Evolutionary conservation across 2,113 vertebrate genomes (phyloP).

Genomic region (Cichladusa arquata): DNA sequence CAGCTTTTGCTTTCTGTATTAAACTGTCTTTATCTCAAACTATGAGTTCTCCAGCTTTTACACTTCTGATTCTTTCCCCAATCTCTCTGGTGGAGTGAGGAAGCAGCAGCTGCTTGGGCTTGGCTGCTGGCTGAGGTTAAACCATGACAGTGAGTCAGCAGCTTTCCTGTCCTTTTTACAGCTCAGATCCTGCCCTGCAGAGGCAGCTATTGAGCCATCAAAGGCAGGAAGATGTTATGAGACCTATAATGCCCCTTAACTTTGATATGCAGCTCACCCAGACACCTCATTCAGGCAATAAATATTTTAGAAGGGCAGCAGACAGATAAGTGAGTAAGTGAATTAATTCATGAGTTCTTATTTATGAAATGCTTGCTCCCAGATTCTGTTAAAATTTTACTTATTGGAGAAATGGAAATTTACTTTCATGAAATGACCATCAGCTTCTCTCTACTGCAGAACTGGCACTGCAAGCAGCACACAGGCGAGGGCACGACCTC

Average conservation of each 20-base stretch:
- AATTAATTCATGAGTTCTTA: conserved; percentile 1
- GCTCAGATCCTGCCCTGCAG: background rate
- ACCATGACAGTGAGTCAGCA: background rate
- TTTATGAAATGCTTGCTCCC: background rate
- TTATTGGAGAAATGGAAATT: background rate
- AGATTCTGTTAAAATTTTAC: background rate
- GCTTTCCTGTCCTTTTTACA: background rate
- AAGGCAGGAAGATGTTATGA: background rate
- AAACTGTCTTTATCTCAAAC: background rate
- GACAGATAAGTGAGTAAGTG: background rate
- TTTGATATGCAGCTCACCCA: background rate
- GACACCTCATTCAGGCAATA: background rate
- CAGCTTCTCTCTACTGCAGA: background rate
- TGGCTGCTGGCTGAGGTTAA: background rate
- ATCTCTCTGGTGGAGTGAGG: background rate
- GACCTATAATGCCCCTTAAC: background rate
- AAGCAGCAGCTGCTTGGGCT: background rate
- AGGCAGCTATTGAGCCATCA: conserved; percentile 31
- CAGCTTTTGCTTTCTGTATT: background rate
- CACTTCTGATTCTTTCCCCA: background rate
- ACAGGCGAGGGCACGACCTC: background rate
- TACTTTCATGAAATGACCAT: background rate
- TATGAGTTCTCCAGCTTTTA: background rate
- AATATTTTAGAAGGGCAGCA: conserved; percentile 34
- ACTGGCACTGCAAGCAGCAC: background rate